These are phyloP conservation scores for Glossophaga mutica DNA, from an alignment of 2,797 vertebrate species.

Conservation along the genomic window DNA sequence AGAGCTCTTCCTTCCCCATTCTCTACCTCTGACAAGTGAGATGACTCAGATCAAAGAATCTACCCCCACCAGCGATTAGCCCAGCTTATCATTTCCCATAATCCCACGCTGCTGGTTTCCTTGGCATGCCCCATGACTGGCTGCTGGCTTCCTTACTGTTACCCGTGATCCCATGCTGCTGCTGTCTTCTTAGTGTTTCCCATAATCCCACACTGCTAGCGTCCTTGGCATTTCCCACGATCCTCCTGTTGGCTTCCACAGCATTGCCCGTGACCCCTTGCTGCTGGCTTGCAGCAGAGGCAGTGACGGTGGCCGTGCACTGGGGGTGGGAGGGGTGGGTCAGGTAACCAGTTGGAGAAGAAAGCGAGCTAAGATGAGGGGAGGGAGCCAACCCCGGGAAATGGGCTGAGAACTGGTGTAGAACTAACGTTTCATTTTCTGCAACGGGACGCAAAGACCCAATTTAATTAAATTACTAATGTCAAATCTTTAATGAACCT, in stretches of 20 bases:
- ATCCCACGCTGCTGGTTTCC: background rate
- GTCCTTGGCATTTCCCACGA: background rate
- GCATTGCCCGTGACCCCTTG: background rate
- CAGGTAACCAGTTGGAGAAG: conserved; percentile 59
- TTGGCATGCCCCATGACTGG: background rate
- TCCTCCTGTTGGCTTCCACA: no score
- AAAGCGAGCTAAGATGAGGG: conserved; percentile 23
- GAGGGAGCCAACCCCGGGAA: conserved; percentile 40
- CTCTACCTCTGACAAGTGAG: background rate
- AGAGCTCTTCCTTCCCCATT: background rate
- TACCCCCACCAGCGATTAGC: background rate
- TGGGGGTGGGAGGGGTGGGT: background rate
- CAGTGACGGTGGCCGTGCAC: background rate
- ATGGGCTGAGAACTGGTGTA: conserved; percentile 67
- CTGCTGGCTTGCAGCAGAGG: background rate
- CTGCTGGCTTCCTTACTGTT: background rate
- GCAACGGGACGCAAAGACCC: conserved; percentile 76
- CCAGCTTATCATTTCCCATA: background rate
- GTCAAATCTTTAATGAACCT: conserved; percentile 79
- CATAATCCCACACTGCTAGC: background rate
- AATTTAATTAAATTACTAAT: conserved; percentile 85
- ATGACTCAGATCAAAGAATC: background rate
- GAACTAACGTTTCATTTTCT: conserved; percentile 81
- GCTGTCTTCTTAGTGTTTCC: background rate
- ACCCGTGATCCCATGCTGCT: background rate